Evolutionary conservation across 2,888 invertebrate genomes (phyloP), one percentile per base, ranked within the genome.

Genomic region (Synanthedon vespiformis): DNA sequence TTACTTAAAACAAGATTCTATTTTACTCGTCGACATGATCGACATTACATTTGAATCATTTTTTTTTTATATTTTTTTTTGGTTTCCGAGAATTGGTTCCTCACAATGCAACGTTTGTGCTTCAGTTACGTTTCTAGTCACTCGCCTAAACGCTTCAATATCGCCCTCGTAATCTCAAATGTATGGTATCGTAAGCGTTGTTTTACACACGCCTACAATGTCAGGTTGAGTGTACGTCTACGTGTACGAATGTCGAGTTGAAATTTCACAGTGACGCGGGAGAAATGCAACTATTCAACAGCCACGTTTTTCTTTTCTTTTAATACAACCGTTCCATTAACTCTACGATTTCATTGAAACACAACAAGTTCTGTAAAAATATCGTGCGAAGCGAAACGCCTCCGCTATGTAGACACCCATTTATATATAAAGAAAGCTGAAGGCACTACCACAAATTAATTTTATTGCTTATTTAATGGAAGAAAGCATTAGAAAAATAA

Each of bases 361-460:
- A 84, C 79, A 81, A 83, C 82, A 79, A 80, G 80, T 76, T 80
- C 70, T 82, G 85, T 85, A 86, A 84, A 84, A 84, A 83, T 85
- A 85, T 82, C 67, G 71, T 79, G 77, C 80, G 75, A 84, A 86
- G 85, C 84, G 6, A 83, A 78, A 80, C 72, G 84, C 80, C 73
- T 74, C 76, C 75, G 80, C 75, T 73, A 77, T 70, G 52, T 54
- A 48, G 75, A 77, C 78, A 74, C 72, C 61, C 65, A 60, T 62
- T 72, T 61, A 72, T 73, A 73, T 68, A 72, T 75, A 73, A 75
- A 77, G 74, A 70, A 87, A 85, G 86, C 86, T 80, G 80, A 87
- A 87, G 86, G 86, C 86, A 87, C 86, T 86, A 87, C 86, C 70
- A 74, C 80, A 70, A 83, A 86, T 81, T 69, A 65, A 82, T 81